Conservation (phyloP, 2,888 invertebrate species). For the Steinernema scapterisci region DNA sequence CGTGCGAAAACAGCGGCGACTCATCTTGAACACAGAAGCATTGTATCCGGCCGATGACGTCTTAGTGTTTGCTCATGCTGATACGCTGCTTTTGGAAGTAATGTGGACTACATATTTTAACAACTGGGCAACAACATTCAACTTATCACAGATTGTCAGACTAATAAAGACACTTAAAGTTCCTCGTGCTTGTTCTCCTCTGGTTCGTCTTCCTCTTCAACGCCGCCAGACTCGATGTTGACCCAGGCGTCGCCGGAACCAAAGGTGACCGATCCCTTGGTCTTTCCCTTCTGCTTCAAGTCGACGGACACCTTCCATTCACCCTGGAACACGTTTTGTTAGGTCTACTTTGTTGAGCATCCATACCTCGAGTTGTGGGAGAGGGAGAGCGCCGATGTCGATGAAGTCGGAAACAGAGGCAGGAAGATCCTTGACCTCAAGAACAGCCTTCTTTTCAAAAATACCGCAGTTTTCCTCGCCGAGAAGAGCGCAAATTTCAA, state of each 20-base stretch:
- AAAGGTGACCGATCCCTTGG: conserved; percentile 47
- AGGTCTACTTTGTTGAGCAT: not conserved
- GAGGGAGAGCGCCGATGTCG: conserved; percentile 54
- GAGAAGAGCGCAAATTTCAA: conserved; percentile 48
- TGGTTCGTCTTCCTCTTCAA: conserved; percentile 14
- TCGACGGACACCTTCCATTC: conserved; percentile 51
- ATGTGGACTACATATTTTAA: not conserved
- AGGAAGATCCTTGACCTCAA: not conserved
- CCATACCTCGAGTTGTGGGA: conserved; percentile 50
- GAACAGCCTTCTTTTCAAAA: conserved; percentile 33
- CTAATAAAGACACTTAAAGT: conserved; percentile 20
- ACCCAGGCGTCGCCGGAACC: conserved; percentile 50
- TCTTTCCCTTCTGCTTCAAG: conserved; percentile 43
- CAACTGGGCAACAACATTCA: not conserved
- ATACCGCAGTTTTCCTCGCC: conserved; percentile 46
- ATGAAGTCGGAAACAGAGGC: conserved; percentile 43
- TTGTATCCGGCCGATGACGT: no score
- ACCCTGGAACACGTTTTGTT: conserved; percentile 38
- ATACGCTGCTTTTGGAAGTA: no score
- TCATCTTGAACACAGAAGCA: not conserved
- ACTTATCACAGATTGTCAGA: not conserved
- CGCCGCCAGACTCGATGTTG: conserved; percentile 40
- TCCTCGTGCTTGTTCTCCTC: conserved; percentile 27
- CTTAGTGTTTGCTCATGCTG: no score
- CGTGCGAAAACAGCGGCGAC: conserved; percentile 31